Conservation (phyloP, 2,797 vertebrate genomes). For the Sebastes trivittatus region DNA sequence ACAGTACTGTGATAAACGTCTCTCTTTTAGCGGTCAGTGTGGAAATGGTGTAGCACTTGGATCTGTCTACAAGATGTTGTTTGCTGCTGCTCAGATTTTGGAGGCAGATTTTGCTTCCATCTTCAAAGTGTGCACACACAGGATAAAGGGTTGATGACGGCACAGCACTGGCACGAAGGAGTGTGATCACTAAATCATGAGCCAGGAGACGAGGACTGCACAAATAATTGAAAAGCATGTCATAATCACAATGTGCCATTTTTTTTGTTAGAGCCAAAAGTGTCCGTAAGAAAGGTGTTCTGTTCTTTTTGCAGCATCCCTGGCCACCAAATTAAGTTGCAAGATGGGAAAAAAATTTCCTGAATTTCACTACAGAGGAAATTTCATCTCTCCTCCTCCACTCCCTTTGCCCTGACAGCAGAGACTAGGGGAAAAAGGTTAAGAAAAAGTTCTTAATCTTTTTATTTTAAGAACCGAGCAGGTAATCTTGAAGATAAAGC, state of each 20-base stretch:
- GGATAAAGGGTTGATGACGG: neutral
- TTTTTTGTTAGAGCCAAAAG: neutral
- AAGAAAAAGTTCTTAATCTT: neutral
- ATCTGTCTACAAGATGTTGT: neutral
- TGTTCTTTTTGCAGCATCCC: neutral
- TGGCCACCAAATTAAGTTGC: constrained; percentile 1
- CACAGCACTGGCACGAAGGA: neutral
- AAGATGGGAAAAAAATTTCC: neutral
- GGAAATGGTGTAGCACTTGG: neutral
- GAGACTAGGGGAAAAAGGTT: neutral
- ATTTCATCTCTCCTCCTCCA: neutral
- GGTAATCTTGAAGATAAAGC: neutral
- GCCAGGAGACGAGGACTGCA: neutral
- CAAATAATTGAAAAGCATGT: constrained; percentile 9
- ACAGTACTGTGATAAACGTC: constrained; percentile 19
- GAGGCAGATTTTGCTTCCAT: neutral
- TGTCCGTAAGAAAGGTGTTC: neutral
- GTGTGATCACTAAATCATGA: constrained; percentile 9
- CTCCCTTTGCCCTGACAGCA: neutral
- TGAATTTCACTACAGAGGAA: neutral
- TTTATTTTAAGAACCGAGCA: neutral
- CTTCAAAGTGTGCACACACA: neutral
- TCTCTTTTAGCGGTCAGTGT: neutral
- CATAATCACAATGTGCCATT: neutral
- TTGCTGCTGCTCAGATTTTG: neutral